Base-by-base conservation (phyloP, 2,797 vertebrate genomes). In the Botia kubotai region DNA sequence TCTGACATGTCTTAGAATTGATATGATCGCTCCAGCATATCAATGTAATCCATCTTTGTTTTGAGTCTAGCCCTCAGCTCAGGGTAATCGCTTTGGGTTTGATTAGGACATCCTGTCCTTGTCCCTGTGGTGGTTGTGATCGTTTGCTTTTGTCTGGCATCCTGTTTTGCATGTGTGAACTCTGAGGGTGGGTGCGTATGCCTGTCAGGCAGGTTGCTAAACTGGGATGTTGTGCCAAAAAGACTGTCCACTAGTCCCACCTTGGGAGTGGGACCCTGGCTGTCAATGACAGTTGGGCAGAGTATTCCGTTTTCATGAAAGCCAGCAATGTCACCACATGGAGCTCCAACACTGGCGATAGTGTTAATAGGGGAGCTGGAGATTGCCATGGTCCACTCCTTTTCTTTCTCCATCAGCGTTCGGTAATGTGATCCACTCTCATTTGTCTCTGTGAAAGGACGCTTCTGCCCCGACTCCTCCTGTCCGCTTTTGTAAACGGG, bases 41-140 rank as follows among this genome's bases (percentile, higher is more conserved):
- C 97, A 95, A 98, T 96, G 94, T 99, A 99, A 96, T 99, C 98
- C 85, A 97, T 96, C 92, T 97, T 98, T 89, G 96, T 97, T 96
- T 97, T 97, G 93, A 98, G 96, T 94, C 97, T 95, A 93, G 95
- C 94, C 93, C 96, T 96, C 93, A 96, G 95, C 91, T 97, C 96
- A 85, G 95, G 94, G 90, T 95, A 97, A 94, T 97, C 96, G 77
- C 95, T 95, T 89, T 92, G 96, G 91, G 93, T 90, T 93, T 94
- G 91, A 90, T 94, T 94, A 86, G 94, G 82, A 86, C 95, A 94
- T 84, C 95, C 95, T 85, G 95, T 95, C 82, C 94, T 75, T 80
- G 90, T 84, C 75, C 82, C 93, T 77, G 95, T 91, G 70, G 95
- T 94, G 93, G 96, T 95, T 88, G 97, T 94, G 16, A 96, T 94